phyloP scores from a whole-genome alignment of 2,113 vertebrate species.

The Rallus limicola region DNA sequence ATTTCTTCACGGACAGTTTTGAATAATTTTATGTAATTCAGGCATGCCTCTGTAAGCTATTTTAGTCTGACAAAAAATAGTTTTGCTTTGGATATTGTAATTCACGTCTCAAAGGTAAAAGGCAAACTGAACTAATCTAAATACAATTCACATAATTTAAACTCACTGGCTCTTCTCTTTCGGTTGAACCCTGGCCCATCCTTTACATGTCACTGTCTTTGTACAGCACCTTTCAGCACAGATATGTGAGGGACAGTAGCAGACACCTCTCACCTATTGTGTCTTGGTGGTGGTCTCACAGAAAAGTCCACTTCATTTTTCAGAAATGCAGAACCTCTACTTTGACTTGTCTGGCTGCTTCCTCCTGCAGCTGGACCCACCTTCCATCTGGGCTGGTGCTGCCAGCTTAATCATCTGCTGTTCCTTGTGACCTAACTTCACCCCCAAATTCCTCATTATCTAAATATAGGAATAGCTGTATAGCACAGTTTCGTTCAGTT shows the following conservation, averaged over 20 bases:
- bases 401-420: neutral
- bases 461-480: neutral
- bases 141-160: neutral
- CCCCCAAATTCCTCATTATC: neutral
- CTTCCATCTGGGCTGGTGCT: neutral
- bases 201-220: neutral
- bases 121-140: neutral
- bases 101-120: neutral
- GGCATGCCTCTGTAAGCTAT: neutral
- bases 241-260: neutral
- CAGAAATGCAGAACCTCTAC: neutral
- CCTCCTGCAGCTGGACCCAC: neutral
- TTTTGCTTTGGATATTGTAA: neutral
- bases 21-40: constrained; percentile 16
- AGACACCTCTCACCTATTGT: neutral
- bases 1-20: neutral
- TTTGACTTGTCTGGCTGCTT: neutral
- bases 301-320: neutral
- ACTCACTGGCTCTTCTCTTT: neutral
- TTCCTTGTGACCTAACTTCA: neutral
- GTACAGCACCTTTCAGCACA: neutral
- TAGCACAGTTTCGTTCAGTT: neutral
- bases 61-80: neutral
- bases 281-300: neutral
- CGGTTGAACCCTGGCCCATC: neutral